Percentiles rank a stretch among this genome's conserved stretches.
These are phyloP conservation scores for Patiria miniata DNA, from an alignment of 35 echinoderm and acorn worm genomes.

Conservation along the genomic window DNA sequence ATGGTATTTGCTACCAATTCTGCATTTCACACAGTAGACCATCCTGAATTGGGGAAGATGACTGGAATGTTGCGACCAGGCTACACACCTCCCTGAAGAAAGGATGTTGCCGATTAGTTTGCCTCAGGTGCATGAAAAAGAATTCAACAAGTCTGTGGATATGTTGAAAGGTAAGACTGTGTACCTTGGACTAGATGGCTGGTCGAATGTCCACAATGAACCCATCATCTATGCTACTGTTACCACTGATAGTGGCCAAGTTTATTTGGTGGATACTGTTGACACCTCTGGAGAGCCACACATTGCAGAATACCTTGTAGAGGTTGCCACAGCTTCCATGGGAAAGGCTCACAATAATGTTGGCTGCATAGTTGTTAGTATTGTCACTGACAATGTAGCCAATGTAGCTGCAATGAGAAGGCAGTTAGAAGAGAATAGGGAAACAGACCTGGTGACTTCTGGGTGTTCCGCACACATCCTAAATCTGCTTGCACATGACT, in stretches of 20 bases:
- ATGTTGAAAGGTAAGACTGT: slow-evolving; percentile 26
- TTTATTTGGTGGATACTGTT: slow-evolving; percentile 42
- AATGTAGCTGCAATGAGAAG: slow-evolving; percentile 30
- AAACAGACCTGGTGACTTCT: background rate
- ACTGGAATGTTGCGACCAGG: background rate
- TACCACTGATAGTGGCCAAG: slow-evolving; percentile 20
- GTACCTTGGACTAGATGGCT: slow-evolving; percentile 36
- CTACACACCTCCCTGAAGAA: too few relatives aligned
- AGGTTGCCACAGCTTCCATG: slow-evolving; percentile 4
- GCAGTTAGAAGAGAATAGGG: background rate
- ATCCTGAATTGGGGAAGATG: slow-evolving; percentile 41
- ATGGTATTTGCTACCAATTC: slow-evolving; percentile 41
- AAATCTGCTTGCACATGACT: background rate
- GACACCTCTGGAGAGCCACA: slow-evolving; percentile 41
- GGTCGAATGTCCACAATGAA: slow-evolving; percentile 40
- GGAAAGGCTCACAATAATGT: slow-evolving; percentile 15
- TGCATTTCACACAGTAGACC: slow-evolving; percentile 19
- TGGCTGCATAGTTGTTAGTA: background rate
- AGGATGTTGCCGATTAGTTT: background rate
- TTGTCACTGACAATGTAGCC: slow-evolving; percentile 18
- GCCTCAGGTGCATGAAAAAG: background rate
- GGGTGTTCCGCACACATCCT: slow-evolving; percentile 32
- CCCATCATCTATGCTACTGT: slow-evolving; percentile 25
- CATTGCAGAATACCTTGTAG: slow-evolving; percentile 32
- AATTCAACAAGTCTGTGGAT: background rate